Base-by-base conservation (phyloP, 2,888 invertebrate species). In the Cyrtodaria siliqua region DNA sequence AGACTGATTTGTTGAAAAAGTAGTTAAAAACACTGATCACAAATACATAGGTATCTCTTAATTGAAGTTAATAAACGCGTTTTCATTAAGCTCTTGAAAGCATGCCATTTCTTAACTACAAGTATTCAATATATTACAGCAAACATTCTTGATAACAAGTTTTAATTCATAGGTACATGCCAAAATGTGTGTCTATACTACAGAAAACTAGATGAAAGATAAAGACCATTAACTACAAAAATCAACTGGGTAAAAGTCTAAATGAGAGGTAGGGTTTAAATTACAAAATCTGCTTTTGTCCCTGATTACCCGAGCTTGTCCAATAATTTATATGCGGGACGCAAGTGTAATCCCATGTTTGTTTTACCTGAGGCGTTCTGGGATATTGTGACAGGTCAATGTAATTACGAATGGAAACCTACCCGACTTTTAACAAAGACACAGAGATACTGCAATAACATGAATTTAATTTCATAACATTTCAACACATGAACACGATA, bases 201-300 rank as follows among this genome's bases (percentile, higher is more conserved):
- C 26, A 47, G 56, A 56, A 63, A 49, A 57, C 50, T 50, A 68
- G 78, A 78, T 78, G 72, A 56, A 73, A 78, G 78, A 78, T 78
- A 78, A 78, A 72, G 67, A 57, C 63, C 66, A 78, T 78, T 78
- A 78, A 78, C 62, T 71, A 76, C 67, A 71, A 76, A 71, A 76
- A 76, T 71, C 76, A 76, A 67, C 71, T 67, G 53, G 78, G 78
- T 78, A 77, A 76, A 80, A 75, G 80, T 80, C 59, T 73, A 74
- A 77, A 80, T 74, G 76, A 74, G 66, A 50, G 55, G 61, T 20
- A 50, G 50, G 76, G 75, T 56, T 77, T 68, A 70, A 67, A 80
- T 80, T 80, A 80, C 80, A 80, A 76, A 72, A 76, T 73, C 69
- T 69, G 42, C 73, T 73, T 63, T 80, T 80, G 80, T 80, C 76